Percentiles rank a stretch among this genome's conserved stretches.
Conservation (phyloP, 64 coral and sea anemone genomes). For the Cladopsammia gracilis region DNA sequence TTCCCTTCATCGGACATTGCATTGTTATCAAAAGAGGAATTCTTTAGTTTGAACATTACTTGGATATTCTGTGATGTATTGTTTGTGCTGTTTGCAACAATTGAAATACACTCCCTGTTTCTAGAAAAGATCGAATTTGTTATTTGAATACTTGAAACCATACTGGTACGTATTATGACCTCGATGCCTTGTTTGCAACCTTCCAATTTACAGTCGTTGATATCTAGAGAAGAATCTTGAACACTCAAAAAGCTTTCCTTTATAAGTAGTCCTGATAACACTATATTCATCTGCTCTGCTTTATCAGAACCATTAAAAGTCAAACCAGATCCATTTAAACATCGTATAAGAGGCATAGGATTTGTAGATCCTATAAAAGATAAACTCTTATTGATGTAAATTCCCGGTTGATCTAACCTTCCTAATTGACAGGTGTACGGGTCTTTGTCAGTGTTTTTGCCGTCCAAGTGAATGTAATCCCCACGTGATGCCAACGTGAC, state of each 20-base stretch:
- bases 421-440: constrained; percentile 62
- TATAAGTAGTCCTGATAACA: constrained; percentile 2
- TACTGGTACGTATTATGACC: background rate
- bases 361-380: constrained; percentile 44
- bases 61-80: background rate
- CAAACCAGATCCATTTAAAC: constrained; percentile 21
- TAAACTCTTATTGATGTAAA: constrained; percentile 73
- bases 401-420: constrained; percentile 41
- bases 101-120: constrained; percentile 33
- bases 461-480: constrained; percentile 58
- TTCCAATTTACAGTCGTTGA: constrained; percentile 29
- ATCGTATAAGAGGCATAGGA: constrained; percentile 49
- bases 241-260: background rate
- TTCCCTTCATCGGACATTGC: background rate
- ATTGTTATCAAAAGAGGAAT: background rate
- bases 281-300: background rate
- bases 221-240: constrained; percentile 3
- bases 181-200: background rate
- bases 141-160: background rate
- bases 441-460: constrained; percentile 43
- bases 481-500: constrained; percentile 27
- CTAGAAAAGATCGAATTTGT: constrained; percentile 16
- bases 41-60: background rate
- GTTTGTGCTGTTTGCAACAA: background rate
- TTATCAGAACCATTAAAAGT: constrained; percentile 29